A percentile compares a stretch with the other conserved stretches of the same genome.
Evolutionary conservation across 2,113 vertebrate species (phyloP).

Genomic region (Phaetusa simplex): DNA sequence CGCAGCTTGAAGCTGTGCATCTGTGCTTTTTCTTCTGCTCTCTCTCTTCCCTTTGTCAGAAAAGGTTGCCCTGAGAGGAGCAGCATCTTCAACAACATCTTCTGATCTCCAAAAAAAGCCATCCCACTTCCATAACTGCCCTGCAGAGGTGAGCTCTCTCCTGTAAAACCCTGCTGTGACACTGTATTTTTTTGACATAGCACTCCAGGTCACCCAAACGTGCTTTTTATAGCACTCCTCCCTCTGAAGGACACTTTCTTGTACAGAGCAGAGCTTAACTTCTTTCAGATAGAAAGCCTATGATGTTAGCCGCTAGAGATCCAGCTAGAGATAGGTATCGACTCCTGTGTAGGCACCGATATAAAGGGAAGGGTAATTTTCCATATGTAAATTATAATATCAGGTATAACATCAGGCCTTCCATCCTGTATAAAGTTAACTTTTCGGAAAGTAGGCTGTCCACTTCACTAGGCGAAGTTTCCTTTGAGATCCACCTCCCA

Average conservation of each 20-base stretch:
- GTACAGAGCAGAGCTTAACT: neutral
- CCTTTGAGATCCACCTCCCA: neutral
- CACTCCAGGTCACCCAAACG: neutral
- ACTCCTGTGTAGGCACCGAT: neutral
- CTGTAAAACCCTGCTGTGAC: neutral
- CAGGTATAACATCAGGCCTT: neutral
- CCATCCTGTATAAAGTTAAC: neutral
- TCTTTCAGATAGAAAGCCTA: neutral
- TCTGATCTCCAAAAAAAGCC: conserved; percentile 1
- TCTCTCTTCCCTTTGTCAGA: neutral
- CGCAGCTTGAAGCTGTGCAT: neutral
- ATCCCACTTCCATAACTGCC: neutral
- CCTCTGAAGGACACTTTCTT: neutral
- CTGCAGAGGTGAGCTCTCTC: neutral
- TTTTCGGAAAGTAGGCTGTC: neutral
- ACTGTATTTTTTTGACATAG: neutral
- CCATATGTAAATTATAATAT: neutral
- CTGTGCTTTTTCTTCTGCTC: neutral
- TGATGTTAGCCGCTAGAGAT: neutral
- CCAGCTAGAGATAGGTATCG: neutral
- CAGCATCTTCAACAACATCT: conserved; percentile 9
- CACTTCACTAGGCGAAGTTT: neutral
- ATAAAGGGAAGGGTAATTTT: neutral
- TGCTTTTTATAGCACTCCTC: neutral
- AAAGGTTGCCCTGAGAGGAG: neutral